Evolutionary conservation across 2,797 vertebrate genomes (phyloP), one percentile per base, ranked within the genome.

Genomic region (Sus cebifrons): DNA sequence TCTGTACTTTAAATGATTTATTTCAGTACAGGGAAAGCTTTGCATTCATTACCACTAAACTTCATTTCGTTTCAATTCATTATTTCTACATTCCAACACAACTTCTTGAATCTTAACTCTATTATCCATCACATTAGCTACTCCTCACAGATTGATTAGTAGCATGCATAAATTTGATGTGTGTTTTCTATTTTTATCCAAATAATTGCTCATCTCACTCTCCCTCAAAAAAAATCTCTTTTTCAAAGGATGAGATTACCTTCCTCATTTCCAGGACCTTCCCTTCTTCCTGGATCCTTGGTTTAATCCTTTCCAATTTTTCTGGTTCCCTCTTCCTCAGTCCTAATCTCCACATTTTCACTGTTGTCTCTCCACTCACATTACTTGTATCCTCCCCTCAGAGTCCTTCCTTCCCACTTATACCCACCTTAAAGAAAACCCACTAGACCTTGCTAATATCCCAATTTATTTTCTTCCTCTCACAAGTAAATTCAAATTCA

Each of bases 1-100:
- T 86, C 73, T 88, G 18, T 87, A 88, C 32, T 93, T 95, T 82
- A 94, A 92, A 75, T 95, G 71, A 97, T 96, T 96, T 90, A 94
- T 97, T 90, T 95, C 60, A 12, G 23, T 67, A 86, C 52, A 87
- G 92, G 36, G 44, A 75, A 86, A 95, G 44, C 65, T 84, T 95
- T 77, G 49, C 91, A 95, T 89, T 94, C 95, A 86, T 94, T 94
- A 92, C n/a, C 49, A 92, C 82, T 67, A 89, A 96, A 91, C 54
- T 92, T 95, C 85, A 79, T 95, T 97, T 95, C 89, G 40, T 87
- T 92, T 96, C 96, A 90, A 86, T 97, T 97, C 25, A 94, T 97
- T 93, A 95, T 91, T 95, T 65, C 21, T 71, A 89, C 60, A 44
- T 71, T 94, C 79, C 75, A 96, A 49, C n/a, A 62, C 56, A 81